These are phyloP conservation scores for Philantomba maxwellii DNA, from an alignment of 2,113 vertebrate species.

Conservation along the genomic window DNA sequence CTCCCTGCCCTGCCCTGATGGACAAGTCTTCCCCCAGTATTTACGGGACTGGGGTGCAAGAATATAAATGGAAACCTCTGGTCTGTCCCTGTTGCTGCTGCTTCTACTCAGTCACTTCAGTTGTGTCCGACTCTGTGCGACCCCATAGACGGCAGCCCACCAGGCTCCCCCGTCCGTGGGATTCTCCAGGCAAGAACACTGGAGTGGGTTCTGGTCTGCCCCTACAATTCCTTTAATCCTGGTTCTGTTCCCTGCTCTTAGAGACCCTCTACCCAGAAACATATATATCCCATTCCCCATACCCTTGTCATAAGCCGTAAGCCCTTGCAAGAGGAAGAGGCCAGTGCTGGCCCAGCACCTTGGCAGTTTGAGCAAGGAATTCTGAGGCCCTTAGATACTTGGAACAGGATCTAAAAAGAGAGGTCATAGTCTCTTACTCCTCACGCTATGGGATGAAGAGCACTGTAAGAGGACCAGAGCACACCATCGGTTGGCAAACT, in stretches of 20 bases:
- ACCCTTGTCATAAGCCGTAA: background rate
- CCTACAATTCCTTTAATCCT: background rate
- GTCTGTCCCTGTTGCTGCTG: background rate
- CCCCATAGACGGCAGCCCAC: no score
- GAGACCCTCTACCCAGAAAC: background rate
- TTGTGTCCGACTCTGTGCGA: no score
- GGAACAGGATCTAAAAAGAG: background rate
- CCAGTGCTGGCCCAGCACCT: background rate
- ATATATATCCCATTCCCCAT: fast-evolving
- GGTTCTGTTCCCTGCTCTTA: background rate
- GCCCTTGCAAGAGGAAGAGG: background rate
- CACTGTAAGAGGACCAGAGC: background rate
- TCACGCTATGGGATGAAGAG: background rate
- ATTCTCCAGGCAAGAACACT: no score
- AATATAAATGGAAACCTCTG: background rate
- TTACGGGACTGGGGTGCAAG: background rate
- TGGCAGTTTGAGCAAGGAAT: background rate
- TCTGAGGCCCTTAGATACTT: background rate
- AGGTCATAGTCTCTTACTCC: background rate
- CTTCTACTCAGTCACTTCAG: no score
- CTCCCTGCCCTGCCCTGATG: background rate
- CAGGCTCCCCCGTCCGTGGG: no score
- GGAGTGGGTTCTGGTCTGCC: background rate
- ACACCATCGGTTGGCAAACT: background rate
- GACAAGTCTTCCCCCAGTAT: background rate